Evolutionary conservation across 2,888 invertebrate species (phyloP), one percentile per base, ranked within the genome.

Genomic region (Agonopterix alstromeriana): DNA sequence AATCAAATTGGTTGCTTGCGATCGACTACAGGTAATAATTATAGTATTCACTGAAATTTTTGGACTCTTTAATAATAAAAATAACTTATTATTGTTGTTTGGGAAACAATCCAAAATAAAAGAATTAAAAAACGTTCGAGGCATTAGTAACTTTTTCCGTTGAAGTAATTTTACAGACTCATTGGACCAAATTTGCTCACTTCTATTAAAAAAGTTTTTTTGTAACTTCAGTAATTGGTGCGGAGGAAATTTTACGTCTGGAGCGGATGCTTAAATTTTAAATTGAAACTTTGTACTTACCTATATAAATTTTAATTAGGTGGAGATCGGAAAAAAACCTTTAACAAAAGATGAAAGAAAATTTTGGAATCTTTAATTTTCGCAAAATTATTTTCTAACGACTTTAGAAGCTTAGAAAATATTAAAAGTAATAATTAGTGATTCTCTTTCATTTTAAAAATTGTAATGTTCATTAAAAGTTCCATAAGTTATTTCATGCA

Each of bases 121-220:
- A 52, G 53, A 62, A 53, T 55, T 53, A 57, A 56, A 61, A 57
- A 56, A 51, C 51, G 48, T 52, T 10, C 53, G 50, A 53, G 46
- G 53, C 53, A 56, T 58, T 49, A 42, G 46, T 48, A 63, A 70
- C 61, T 66, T 70, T 64, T 61, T 64, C 56, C 62, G 27, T 27
- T 56, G 57, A 51, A 57, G 58, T 62, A 70, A 70, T 70, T 63
- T 49, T 49, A 52, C 53, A 36, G 57, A 58, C 56, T 61, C 47
- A 53, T 56, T 61, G 55, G 60, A 65, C 63, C 57, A 55, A 65
- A 68, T 65, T 64, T 55, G 55, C 57, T 63, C 63, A 58, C 56
- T 67, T 69, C 65, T 67, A 69, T 65, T 66, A 70, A 70, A 68
- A 67, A 71, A 67, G 58, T 69, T 73, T 61, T 62, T 62, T 50